phyloP scores from a whole-genome alignment of 2,888 invertebrate species.

The Torymus tubicola region DNA sequence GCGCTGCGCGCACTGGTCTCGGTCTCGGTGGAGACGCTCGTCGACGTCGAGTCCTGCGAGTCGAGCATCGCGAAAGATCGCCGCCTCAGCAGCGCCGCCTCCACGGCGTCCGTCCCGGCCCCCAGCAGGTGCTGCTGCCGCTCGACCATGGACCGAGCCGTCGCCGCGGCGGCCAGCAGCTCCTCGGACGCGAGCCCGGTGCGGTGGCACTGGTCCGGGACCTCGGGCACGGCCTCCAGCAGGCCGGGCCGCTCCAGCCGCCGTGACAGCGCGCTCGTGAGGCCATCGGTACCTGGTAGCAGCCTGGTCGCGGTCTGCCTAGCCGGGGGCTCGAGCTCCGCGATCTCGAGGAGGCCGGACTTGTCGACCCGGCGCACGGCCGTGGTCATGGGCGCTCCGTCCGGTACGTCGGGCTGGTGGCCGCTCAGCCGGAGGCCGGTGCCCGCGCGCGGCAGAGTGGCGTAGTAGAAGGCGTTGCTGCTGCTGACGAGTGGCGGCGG shows the following conservation, averaged over 20 bases:
- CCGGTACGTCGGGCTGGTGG: constrained; percentile 52
- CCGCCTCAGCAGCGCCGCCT: constrained; percentile 39
- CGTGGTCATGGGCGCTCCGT: constrained; percentile 62
- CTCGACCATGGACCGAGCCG: constrained; percentile 59
- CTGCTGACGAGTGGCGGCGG: constrained; percentile 45
- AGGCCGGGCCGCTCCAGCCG: constrained; percentile 69
- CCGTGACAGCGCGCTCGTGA: constrained; percentile 62
- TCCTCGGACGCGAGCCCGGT: constrained; percentile 53
- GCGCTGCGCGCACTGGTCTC: constrained; percentile 10
- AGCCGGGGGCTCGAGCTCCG: constrained; percentile 60
- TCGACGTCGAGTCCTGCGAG: constrained; percentile 6
- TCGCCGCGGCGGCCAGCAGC: constrained; percentile 52
- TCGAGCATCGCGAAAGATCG: constrained; percentile 46
- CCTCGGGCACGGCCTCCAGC: constrained; percentile 72
- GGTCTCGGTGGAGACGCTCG: background rate
- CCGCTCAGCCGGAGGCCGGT: constrained; percentile 34
- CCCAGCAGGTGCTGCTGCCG: constrained; percentile 63
- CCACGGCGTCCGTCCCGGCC: constrained; percentile 60
- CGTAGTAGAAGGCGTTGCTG: constrained; percentile 61
- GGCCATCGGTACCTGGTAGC: constrained; percentile 59
- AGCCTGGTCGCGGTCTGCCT: constrained; percentile 39
- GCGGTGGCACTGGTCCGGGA: constrained; percentile 64
- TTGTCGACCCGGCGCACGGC: constrained; percentile 70
- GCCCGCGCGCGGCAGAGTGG: constrained; percentile 63
- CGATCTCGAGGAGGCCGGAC: constrained; percentile 71